Evolutionary conservation across 2,888 invertebrate species (phyloP).

Genomic region (Perizoma affinitatum): DNA sequence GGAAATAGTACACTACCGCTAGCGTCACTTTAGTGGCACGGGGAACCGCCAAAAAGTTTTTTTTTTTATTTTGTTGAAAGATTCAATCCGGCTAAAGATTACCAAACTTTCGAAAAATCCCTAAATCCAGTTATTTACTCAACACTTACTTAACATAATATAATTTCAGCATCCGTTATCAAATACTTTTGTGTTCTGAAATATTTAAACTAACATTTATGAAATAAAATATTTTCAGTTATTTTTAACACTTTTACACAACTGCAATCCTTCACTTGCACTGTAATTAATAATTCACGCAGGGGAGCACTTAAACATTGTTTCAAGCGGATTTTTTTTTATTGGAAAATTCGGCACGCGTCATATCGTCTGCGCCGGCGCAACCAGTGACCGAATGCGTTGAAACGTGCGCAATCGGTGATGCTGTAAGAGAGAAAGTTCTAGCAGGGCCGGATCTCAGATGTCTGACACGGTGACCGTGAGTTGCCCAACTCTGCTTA

Average conservation of each 20-base stretch:
- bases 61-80: too few species aligned
- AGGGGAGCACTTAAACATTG: slow-evolving; percentile 50
- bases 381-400: slow-evolving; percentile 58
- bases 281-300: slow-evolving; percentile 36
- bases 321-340: slow-evolving; percentile 30
- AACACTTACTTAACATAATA: too few species aligned
- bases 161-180: too few species aligned
- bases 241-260: slow-evolving; percentile 3
- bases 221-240: too few species aligned
- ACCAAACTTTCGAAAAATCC: too few species aligned
- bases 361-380: slow-evolving; percentile 57
- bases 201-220: too few species aligned
- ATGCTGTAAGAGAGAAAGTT: slow-evolving; percentile 82
- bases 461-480: slow-evolving; percentile 33
- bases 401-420: slow-evolving; percentile 63
- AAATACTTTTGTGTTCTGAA: too few species aligned
- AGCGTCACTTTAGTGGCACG: too few species aligned
- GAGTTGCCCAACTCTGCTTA: slow-evolving; percentile 30
- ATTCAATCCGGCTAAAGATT: too few species aligned
- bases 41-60: too few species aligned
- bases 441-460: slow-evolving; percentile 55
- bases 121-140: too few species aligned
- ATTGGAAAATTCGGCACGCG: slow-evolving; percentile 41
- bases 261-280: slow-evolving; percentile 41
- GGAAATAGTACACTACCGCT: too few species aligned